Evolutionary conservation across 64 coral and sea anemone species (phyloP), one percentile per base, ranked within the genome.

Genomic region (Stichodactyla mertensii): DNA sequence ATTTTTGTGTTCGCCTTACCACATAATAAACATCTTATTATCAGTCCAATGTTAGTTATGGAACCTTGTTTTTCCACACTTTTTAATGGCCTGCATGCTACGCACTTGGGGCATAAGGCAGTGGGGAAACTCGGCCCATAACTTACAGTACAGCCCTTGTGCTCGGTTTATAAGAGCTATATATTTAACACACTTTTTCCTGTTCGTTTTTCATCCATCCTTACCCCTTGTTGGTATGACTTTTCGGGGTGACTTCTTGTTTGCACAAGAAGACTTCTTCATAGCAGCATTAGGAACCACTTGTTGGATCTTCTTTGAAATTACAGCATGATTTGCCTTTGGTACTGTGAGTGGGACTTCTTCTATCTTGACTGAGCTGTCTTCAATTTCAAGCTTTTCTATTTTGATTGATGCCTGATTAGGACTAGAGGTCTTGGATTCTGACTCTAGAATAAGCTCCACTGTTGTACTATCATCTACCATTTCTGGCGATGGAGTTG

Each of bases 211-310:
- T 74, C 11, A 27, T 74, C 22, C 6, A 10, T 13, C 13, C 83
- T 82, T 10, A 98, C 95, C 95, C 94, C 92, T 92, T 82, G 95
- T 98, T 7, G 92, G 92, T 14, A 94, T 88, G 69, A 91, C 80
- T 31, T 98, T 98, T 86, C 95, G 92, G 16, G 95, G 95, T 27
- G 92, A 94, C 52, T 92, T 94, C 59, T 94, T 98, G 55, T 90
- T 88, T 6, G 15, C 87, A 84, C 78, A 70, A 16, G 57, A 55
- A 60, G 78, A 77, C 79, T 92, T 95, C 83, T 95, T 95, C 52
- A 83, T 53, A 7, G 86, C 18, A 10, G 84, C 83, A 57, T 77
- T 86, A 26, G 69, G 57, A 55, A 77, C 69, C 12, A 18, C 69
- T 27, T 24, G n/a, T 71, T 71, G 69, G 23, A 74, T 26, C 31